Base-by-base conservation (phyloP, 2,888 invertebrate genomes). In the Drosophila flavopinicola region DNA sequence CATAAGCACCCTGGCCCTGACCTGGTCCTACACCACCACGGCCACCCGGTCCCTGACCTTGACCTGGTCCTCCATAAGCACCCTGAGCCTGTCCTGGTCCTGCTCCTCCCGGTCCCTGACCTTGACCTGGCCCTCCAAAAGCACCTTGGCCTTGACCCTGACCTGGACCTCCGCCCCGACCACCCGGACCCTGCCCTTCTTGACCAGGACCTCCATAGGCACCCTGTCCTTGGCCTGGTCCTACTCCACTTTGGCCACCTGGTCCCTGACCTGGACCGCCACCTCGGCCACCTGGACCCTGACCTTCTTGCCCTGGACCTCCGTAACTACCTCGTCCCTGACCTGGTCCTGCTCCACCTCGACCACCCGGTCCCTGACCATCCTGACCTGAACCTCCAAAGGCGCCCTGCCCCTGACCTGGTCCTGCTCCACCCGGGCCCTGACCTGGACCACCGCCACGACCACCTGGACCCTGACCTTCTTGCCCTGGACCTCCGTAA, bases 41-140 rank as follows among this genome's bases (percentile, higher is more conserved):
- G 7, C 44, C 30, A 5, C 3, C 30, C 9, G 25, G 25, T 7
- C 17, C 48, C 5, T 29, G 37, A 0, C 52, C 47, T 15, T n/a
- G 32, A 15, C 44, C 25, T 6, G 30, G 33, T 0, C 39, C 30
- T n/a, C 29, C 42, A 42, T 17, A 42, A n/a, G 4, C n/a, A 4
- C 4, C 27, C 1, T 27, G 24, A 3, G 33, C 37, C 3, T 29
- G 37, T 6, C 49, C 37, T 30, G 25, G 29, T 2, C 20, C 42
- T 17, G 42, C 30, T 7, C 27, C 49, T 1, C 30, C 47, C 3
- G 20, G 58, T 2, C 47, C 37, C 7, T 13, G 33, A 5, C 54
- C 37, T 1, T 27, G 27, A 10, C 39, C 10, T 2, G 42, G 2
- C 2, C 47, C 47, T 4, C 5, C n/a, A 15, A 1, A 33, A 33